phyloP scores from a whole-genome alignment of 2,888 invertebrate species.

The Petrophora chlorosata region DNA sequence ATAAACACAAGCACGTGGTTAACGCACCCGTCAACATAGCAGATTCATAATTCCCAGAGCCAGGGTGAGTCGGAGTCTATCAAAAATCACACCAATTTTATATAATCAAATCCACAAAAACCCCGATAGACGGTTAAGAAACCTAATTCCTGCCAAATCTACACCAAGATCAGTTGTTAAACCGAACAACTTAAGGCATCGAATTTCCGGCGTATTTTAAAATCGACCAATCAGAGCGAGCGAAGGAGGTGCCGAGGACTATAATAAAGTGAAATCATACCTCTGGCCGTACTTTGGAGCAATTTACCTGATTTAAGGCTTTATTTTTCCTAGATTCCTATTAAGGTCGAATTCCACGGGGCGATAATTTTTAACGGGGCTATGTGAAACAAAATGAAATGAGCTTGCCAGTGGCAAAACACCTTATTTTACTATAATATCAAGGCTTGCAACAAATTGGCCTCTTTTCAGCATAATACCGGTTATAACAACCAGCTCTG shows the following conservation, averaged over 20 bases:
- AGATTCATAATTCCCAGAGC: too few relatives aligned
- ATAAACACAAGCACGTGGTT: too few relatives aligned
- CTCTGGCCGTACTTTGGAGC: constrained; percentile 23
- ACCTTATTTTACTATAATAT: too few relatives aligned
- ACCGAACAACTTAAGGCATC: constrained; percentile 29
- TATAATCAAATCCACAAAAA: constrained; percentile 20
- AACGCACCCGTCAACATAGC: too few relatives aligned
- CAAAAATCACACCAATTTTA: constrained; percentile 4
- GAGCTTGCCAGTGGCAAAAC: too few relatives aligned
- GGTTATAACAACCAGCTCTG: too few relatives aligned
- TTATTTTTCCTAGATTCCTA: constrained; percentile 29
- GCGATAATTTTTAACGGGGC: neutral
- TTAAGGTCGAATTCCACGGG: constrained; percentile 12
- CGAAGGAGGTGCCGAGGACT: constrained; percentile 37
- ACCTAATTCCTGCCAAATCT: constrained; percentile 27
- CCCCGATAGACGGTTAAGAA: constrained; percentile 14
- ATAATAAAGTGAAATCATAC: constrained; percentile 42
- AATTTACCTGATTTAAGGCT: constrained; percentile 38
- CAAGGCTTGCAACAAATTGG: too few relatives aligned
- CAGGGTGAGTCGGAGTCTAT: too few relatives aligned
- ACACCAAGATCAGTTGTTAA: constrained; percentile 29
- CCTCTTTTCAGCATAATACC: too few relatives aligned
- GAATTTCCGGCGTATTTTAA: constrained; percentile 39
- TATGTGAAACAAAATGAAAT: neutral
- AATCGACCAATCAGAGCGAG: constrained; percentile 28